Evolutionary conservation across 2,888 invertebrate species (phyloP), one percentile per base, ranked within the genome.

Genomic region (Drosophila picticornis): DNA sequence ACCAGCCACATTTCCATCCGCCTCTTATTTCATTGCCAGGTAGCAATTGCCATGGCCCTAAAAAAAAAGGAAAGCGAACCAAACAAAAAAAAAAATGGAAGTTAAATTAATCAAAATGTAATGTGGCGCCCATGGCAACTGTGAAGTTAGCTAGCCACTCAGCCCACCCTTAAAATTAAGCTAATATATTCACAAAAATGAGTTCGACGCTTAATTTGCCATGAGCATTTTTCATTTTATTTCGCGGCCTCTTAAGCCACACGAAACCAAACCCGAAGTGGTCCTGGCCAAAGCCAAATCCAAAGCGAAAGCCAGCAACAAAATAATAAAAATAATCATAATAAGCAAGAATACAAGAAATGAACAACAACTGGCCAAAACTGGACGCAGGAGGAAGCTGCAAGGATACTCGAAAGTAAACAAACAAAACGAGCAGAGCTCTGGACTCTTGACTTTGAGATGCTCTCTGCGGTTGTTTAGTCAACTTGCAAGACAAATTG

Each of bases 201-300:
- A 90, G 86, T 86, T 88, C 90, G 90, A 75, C 88, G 89, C 86
- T 86, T 86, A 89, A 86, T 86, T 86, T 89, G 90, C 88, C 83
- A 84, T 87, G 72, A 86, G 85, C 89, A 88, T 85, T 85, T 85
- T 86, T 85, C 85, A 85, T 86, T 88, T 85, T 73, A 80, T 83
- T 80, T 68, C 77, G 77, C 84, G 76, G 40, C 70, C 79, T 48
- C 52, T 68, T 72, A 64, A 75, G 75, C 71, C 67, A 55, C 64
- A 62, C 59, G 68, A 64, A 62, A 72, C 53, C 22, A 69, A 57
- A 16, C 16, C 55, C 22, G 55, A 72, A 77, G 62, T 64, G 78
- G 52, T 63, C 59, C 51, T 36, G 38, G 51, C 58, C 38, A 69
- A 73, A 63, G 64, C 70, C 46, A 32, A 32, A 52, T 7, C 52